Conservation (phyloP, 2,113 vertebrate species). For the Semnornis frantzii region DNA sequence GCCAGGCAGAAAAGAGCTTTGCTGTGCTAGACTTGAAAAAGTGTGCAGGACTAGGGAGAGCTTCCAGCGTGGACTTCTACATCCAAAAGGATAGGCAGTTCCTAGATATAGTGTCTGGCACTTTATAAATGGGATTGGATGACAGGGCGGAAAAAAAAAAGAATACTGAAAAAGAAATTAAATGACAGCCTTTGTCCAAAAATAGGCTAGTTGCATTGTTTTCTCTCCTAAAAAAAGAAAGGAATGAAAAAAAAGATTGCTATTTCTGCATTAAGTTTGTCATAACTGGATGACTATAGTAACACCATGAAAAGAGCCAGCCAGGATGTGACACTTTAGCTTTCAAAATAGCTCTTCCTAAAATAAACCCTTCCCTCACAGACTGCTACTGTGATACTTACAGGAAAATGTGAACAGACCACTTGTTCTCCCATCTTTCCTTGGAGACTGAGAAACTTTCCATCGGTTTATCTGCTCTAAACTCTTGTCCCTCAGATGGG, state of each 20-base stretch:
- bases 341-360: constrained; percentile 74
- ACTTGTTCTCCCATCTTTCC: constrained; percentile 24
- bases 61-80: constrained; percentile 11
- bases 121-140: constrained; percentile 55
- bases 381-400: constrained; percentile 49
- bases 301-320: constrained; percentile 70
- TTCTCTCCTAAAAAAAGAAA: constrained; percentile 27
- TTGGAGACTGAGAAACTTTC: constrained; percentile 43
- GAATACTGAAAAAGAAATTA: constrained; percentile 1
- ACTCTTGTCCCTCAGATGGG: neutral
- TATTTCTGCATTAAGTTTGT: constrained; percentile 68
- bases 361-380: constrained; percentile 71
- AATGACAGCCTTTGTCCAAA: constrained; percentile 61
- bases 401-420: constrained; percentile 49
- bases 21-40: neutral
- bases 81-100: constrained; percentile 22
- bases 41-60: neutral
- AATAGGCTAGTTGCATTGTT: constrained; percentile 65
- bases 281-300: constrained; percentile 70
- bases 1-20: neutral
- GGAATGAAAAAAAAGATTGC: constrained; percentile 38
- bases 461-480: constrained; percentile 24
- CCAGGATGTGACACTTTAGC: constrained; percentile 69
- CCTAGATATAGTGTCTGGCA: neutral
- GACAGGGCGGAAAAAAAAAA: constrained; percentile 18